Base-by-base conservation (phyloP, 2,113 vertebrate genomes). In the Dromas ardeola region DNA sequence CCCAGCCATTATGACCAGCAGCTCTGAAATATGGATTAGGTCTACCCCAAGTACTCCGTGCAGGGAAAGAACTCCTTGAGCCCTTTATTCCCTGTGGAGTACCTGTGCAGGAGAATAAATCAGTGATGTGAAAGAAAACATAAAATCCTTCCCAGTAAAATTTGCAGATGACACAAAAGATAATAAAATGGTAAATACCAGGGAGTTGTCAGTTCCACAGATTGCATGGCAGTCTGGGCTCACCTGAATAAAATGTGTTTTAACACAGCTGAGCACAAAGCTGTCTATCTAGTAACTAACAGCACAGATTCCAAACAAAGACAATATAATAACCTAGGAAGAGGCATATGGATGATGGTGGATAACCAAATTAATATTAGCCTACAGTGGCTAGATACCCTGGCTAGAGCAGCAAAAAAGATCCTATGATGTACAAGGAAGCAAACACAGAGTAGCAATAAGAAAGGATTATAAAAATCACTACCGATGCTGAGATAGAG, bases 131-230 rank as follows among this genome's bases (percentile, higher is more conserved):
- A 95, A 97, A 97, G 95, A 96, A 97, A 96, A 96, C 84, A 85
- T 81, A 92, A 97, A 97, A 94, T 82, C 91, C 71, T 95, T 95
- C 86, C 73, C 67, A 81, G 95, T 94, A 97, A 94, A 97, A 96
- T 97, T 95, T 95, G 95, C 96, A 96, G 94, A 96, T 94, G 89
- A 97, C 97, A 97, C 78, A 90, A 93, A 94, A 96, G 89, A 95
- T 95, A 95, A 96, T 94, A 95, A 95, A 97, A 95, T 88, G 94
- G 91, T 95, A 97, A 97, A 95, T 96, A 96, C 49, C 9, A 0
- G 76, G 50, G 93, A 96, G 83, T 58, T 94, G 94, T 95, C 91
- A 95, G 77, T 77, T 95, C 74, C 76, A 95, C 86, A 95, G 93
- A 97, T 91, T 95, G 85, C 67, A 66, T 34, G 62, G 93, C 89